Conservation (phyloP, 2,888 invertebrate species). For the Campoletis raptor region DNA sequence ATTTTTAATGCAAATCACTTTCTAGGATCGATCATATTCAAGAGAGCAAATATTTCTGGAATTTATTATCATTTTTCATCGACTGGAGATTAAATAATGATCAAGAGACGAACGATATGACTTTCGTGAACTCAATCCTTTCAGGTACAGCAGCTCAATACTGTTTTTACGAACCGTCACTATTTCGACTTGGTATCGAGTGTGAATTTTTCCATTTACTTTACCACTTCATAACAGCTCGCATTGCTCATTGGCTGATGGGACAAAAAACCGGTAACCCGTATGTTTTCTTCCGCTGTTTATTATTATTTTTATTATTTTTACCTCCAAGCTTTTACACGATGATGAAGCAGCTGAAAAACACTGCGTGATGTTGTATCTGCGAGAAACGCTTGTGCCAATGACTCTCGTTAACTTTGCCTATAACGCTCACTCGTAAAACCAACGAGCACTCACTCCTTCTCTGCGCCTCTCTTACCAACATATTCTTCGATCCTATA, state of each 20-base stretch:
- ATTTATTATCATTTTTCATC: background rate
- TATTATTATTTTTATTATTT: background rate
- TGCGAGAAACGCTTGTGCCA: conserved; percentile 46
- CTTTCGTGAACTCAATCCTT: background rate
- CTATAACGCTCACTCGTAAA: conserved; percentile 41
- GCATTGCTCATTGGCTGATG: conserved; percentile 24
- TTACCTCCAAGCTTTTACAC: conserved; percentile 27
- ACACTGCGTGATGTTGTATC: conserved; percentile 40
- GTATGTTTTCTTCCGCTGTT: conserved; percentile 27
- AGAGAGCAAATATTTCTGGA: background rate
- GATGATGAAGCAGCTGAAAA: conserved; percentile 45
- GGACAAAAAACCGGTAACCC: conserved; percentile 33
- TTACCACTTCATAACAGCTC: background rate
- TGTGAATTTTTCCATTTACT: background rate
- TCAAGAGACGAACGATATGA: background rate
- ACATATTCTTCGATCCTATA: background rate
- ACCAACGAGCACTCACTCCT: conserved; percentile 32
- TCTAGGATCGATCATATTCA: background rate
- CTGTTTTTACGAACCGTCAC: background rate
- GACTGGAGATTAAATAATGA: background rate
- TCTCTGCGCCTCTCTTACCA: conserved; percentile 7
- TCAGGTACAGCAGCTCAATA: background rate
- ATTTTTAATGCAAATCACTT: background rate
- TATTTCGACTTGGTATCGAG: background rate
- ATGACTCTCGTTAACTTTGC: conserved; percentile 44